These are phyloP conservation scores for Spheniscus humboldti DNA, from an alignment of 2,797 vertebrate genomes.

Conservation along the genomic window DNA sequence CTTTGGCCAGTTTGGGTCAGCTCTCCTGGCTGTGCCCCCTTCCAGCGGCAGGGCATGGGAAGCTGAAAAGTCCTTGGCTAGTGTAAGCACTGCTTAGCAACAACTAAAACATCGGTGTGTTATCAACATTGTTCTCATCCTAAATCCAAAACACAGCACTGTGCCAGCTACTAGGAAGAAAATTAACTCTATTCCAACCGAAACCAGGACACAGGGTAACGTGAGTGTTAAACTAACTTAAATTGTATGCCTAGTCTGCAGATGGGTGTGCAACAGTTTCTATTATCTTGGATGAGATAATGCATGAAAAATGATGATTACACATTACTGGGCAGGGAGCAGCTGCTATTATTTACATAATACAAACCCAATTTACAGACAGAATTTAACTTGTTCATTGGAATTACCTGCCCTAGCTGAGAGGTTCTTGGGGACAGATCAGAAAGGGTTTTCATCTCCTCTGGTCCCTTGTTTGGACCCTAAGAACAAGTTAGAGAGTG, in stretches of 20 bases:
- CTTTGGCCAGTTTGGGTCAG: too few species aligned
- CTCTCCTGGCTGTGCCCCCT: too few species aligned
- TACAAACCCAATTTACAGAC: neutral
- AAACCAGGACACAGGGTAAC: neutral
- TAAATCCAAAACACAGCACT: too few species aligned
- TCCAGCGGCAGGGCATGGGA: too few species aligned
- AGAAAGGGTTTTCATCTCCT: neutral
- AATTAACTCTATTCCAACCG: too few species aligned
- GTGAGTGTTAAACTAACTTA: neutral
- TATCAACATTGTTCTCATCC: too few species aligned
- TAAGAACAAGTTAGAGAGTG: neutral
- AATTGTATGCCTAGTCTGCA: neutral
- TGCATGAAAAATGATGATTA: neutral
- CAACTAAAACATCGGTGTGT: too few species aligned
- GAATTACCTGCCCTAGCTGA: neutral
- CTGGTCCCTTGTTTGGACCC: neutral
- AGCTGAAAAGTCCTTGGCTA: too few species aligned
- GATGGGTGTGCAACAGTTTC: neutral
- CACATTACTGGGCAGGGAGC: neutral
- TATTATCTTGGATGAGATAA: neutral
- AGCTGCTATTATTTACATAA: constrained; percentile 10
- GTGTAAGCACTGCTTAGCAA: too few species aligned
- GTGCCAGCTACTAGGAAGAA: too few species aligned
- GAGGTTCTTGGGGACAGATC: neutral
- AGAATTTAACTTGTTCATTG: constrained; percentile 1